A percentile compares a stretch with the other conserved stretches of the same genome.
Evolutionary conservation across 2,797 vertebrate genomes (phyloP).

Genomic region (Peromyscus melanophrys): DNA sequence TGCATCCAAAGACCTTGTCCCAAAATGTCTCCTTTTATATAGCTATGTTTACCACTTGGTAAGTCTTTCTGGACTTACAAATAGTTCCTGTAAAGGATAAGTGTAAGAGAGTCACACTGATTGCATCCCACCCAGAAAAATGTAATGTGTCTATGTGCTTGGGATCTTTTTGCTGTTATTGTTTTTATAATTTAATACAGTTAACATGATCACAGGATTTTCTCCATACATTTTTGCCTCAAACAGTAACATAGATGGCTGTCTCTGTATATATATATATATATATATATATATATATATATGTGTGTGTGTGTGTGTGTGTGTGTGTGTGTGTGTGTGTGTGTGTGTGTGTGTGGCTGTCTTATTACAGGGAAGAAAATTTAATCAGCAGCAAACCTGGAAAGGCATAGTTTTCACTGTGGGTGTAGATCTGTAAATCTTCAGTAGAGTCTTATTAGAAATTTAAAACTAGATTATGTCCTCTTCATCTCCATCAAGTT

Average conservation of each 20-base stretch:
- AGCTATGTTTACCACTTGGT: neutral
- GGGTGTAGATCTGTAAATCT: neutral
- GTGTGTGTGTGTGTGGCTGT: constrained; percentile 18
- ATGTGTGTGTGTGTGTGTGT: too few relatives aligned
- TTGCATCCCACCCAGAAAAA: neutral
- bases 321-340: too few relatives aligned
- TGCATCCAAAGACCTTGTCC: neutral
- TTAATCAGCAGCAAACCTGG: constrained; percentile 22
- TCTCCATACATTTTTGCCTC: constrained; percentile 24
- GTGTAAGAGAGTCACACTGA: neutral
- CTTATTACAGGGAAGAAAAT: neutral
- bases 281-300: neutral
- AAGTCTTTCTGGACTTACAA: neutral
- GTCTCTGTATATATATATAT: neutral
- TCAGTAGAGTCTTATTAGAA: neutral
- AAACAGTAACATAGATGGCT: constrained; percentile 40
- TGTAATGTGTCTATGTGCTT: neutral
- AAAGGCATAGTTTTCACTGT: neutral
- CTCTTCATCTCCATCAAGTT: neutral
- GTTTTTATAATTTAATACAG: neutral
- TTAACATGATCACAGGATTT: constrained; percentile 37
- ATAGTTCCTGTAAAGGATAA: neutral
- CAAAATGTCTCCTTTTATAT: neutral
- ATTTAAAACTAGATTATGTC: constrained; percentile 11
- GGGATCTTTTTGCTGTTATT: neutral